Base-by-base conservation (phyloP, 2,797 vertebrate genomes). In the Acanthiza pusilla region DNA sequence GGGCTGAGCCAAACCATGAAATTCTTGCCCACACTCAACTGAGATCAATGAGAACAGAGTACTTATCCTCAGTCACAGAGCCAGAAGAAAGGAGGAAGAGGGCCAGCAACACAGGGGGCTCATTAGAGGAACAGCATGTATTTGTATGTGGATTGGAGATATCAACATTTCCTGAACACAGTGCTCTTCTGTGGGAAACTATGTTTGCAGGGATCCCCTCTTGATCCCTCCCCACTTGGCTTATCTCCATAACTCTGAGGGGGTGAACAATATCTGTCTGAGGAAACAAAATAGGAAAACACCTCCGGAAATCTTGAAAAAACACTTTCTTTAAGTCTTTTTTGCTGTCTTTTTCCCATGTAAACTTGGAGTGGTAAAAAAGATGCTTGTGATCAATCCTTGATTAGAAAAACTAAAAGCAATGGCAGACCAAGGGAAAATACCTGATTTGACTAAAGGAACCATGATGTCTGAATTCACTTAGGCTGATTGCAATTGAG, bases 401-500 rank as follows among this genome's bases (percentile, higher is more conserved):
- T 50, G 10, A 51, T 55, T 71, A 88, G 77, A 66, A 78, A 97
- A 96, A 83, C 72, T 43, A 50, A 73, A 96, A 97, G 70, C 70
- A 86, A 9, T 91, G 48, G 57, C 73, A 91, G 71, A 70, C 65
- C 66, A 91, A 84, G 70, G 78, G 60, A 85, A 91, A 77, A 89
- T 26, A 62, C 84, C 72, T 85, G 20, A 22, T 95, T 75, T 92
- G 23, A 63, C 53, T 89, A 55, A 94, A 96, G 85, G 65, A 95
- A 75, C 57, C 48, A 14, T 66, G 48, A 87, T 85, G 66, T 85
- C 88, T 95, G 85, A 95, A 95, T 85, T 94, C 92, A 95, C 95
- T 96, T 95, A 94, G 48, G 42, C 67, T 97, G 91, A 97, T 78
- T 96, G 91, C 78, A 89, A 57, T 87, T 27, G 50, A 74, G 77